phyloP scores from a whole-genome alignment of 2,797 vertebrate species.

The Artibeus jamaicensis region DNA sequence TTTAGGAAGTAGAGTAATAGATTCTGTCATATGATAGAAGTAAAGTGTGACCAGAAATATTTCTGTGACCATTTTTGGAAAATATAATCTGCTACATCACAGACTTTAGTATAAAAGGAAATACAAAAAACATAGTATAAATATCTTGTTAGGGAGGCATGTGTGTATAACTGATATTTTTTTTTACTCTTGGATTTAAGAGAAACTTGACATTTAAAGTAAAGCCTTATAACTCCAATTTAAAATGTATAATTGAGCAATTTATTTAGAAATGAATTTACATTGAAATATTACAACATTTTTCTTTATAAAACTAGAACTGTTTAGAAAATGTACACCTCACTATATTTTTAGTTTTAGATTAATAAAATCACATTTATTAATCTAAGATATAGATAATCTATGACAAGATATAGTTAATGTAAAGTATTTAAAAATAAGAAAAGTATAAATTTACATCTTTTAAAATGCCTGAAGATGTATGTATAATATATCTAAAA shows the following conservation, averaged over 20 bases:
- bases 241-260: neutral
- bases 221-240: neutral
- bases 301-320: neutral
- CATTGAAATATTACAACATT: neutral
- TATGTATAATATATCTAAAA: neutral
- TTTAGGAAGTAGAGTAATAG: neutral
- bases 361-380: neutral
- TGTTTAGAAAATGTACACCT: neutral
- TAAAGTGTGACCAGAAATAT: neutral
- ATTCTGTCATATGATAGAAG: neutral
- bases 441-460: neutral
- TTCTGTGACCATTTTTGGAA: neutral
- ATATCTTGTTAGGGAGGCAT: neutral
- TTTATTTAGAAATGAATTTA: constrained; percentile 12
- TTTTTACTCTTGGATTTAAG: constrained; percentile 13
- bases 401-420: neutral
- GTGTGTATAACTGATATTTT: neutral
- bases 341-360: neutral
- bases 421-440: neutral
- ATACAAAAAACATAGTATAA: neutral
- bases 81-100: neutral
- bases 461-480: neutral
- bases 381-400: neutral
- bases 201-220: neutral
- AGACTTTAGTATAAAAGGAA: neutral